phyloP scores from a whole-genome alignment of 2,113 vertebrate species.

The Hydrochoerus hydrochaeris region DNA sequence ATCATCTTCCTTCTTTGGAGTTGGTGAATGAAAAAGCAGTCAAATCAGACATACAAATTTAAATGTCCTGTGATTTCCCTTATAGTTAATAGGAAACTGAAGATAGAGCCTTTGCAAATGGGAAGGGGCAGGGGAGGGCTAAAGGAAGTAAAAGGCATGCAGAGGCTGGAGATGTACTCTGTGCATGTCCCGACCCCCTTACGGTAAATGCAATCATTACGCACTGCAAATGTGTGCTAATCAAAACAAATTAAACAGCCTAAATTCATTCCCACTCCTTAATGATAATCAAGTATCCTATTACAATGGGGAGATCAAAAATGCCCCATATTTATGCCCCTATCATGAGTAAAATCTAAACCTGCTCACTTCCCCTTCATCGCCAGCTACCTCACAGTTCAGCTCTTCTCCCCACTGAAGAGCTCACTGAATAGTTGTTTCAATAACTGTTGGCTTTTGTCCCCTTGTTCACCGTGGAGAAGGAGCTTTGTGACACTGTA shows the following conservation, averaged over 20 bases:
- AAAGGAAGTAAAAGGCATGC: neutral
- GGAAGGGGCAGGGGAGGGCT: neutral
- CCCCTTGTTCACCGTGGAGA: neutral
- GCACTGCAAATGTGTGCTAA: neutral
- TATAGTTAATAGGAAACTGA: neutral
- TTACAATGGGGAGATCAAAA: neutral
- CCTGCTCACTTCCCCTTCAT: neutral
- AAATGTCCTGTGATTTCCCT: neutral
- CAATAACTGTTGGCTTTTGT: neutral
- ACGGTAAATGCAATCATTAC: neutral
- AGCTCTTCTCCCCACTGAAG: neutral
- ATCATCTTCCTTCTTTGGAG: neutral
- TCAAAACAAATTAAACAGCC: neutral
- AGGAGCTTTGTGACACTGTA: neutral
- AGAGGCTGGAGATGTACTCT: neutral
- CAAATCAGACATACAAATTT: neutral
- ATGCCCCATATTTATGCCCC: neutral
- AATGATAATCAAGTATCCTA: neutral
- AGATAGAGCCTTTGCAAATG: neutral
- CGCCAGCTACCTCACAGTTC: neutral
- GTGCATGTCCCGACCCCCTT: neutral
- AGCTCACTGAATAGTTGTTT: neutral
- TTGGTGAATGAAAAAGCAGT: neutral
- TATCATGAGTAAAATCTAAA: neutral
- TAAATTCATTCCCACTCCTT: neutral